Evolutionary conservation across 2,888 invertebrate species (phyloP).

Genomic region (Andrena haemorrhoa): DNA sequence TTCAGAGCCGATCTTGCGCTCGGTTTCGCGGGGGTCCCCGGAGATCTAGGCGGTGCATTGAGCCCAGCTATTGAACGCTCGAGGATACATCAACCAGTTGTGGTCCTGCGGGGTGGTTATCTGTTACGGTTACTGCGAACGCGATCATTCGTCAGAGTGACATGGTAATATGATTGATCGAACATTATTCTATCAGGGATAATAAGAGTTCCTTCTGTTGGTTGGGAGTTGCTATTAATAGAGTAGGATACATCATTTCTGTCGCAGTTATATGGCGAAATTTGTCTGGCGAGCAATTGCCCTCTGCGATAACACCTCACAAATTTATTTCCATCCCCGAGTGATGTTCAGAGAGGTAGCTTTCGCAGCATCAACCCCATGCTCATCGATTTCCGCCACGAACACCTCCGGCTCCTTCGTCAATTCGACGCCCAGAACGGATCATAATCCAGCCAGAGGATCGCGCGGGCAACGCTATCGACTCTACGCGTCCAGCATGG

Average conservation of each 20-base stretch:
- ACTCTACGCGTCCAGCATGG: too few species aligned
- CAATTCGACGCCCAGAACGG: neutral
- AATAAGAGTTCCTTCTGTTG: slow-evolving; percentile 50
- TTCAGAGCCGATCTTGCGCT: neutral
- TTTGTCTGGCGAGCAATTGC: neutral
- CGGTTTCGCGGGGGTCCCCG: neutral
- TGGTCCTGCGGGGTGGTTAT: slow-evolving; percentile 29
- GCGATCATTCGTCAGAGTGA: slow-evolving; percentile 47
- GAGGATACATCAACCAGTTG: slow-evolving; percentile 47
- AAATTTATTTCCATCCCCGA: neutral
- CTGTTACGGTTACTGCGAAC: slow-evolving; percentile 29
- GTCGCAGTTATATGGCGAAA: neutral
- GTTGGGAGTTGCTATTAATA: slow-evolving; percentile 22
- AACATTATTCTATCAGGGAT: slow-evolving; percentile 44
- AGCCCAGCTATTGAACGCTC: slow-evolving; percentile 19
- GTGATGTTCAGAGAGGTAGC: neutral
- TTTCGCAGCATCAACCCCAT: neutral
- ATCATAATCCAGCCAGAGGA: neutral
- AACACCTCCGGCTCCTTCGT: neutral
- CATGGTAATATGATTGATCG: slow-evolving; percentile 52
- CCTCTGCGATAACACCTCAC: neutral
- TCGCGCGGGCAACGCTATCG: neutral
- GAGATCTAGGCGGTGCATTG: slow-evolving; percentile 14
- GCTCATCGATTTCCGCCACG: neutral
- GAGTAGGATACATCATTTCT: slow-evolving; percentile 11